Percentiles rank a stretch among this genome's conserved stretches.
These are phyloP conservation scores for Serranus cabrilla DNA, from an alignment of 2,797 vertebrate species.

Conservation along the genomic window DNA sequence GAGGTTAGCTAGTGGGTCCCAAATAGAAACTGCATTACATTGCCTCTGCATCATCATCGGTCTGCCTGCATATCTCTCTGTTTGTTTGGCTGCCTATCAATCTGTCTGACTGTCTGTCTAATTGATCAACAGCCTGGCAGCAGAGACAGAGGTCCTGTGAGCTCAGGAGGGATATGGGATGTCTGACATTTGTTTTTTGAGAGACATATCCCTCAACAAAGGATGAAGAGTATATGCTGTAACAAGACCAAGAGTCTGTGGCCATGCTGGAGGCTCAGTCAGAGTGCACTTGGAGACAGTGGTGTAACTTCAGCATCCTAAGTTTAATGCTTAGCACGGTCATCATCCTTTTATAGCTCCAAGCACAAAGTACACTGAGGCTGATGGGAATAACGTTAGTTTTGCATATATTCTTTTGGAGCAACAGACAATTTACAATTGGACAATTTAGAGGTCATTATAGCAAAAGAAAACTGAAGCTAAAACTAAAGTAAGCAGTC, in stretches of 20 bases:
- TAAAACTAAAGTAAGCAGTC: too few species aligned
- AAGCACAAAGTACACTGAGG: background rate
- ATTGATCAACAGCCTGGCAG: slow-evolving; percentile 69
- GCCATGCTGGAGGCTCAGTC: background rate
- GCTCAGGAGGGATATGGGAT: slow-evolving; percentile 42
- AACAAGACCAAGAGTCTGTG: background rate
- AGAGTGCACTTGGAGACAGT: background rate
- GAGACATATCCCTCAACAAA: slow-evolving; percentile 37
- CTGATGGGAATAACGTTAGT: background rate
- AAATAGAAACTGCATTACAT: slow-evolving; percentile 57
- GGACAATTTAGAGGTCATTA: too few species aligned
- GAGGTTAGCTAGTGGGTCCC: background rate
- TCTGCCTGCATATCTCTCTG: slow-evolving; percentile 66
- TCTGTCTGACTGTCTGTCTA: slow-evolving; percentile 66
- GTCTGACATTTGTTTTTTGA: slow-evolving; percentile 49
- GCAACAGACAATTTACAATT: background rate
- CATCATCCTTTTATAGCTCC: background rate
- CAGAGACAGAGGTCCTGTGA: slow-evolving; percentile 50
- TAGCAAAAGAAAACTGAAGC: too few species aligned
- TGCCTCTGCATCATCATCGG: slow-evolving; percentile 64
- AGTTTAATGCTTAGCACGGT: background rate
- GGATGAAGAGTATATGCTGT: slow-evolving; percentile 19
- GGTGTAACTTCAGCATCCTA: background rate
- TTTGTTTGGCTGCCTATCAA: slow-evolving; percentile 71
- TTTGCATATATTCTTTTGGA: background rate